A percentile compares a stretch with the other conserved stretches of the same genome.
phyloP scores from a whole-genome alignment of 2,888 invertebrate species.

The Entomobrya proxima region DNA sequence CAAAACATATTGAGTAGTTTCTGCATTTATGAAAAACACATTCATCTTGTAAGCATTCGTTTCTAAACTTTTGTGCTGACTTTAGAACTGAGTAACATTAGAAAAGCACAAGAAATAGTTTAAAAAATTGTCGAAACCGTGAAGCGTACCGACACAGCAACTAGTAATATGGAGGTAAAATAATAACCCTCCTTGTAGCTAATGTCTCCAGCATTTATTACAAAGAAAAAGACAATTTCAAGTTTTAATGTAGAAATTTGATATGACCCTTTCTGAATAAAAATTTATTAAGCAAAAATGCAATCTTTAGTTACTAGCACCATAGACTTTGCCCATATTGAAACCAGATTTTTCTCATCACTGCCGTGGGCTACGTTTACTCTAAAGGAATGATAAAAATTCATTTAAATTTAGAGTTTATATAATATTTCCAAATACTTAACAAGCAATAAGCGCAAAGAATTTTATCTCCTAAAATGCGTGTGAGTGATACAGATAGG shows the following conservation, averaged over 20 bases:
- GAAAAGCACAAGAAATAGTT: too few relatives aligned
- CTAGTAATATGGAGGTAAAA: too few relatives aligned
- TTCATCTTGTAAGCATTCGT: not conserved
- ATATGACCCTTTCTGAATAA: slow-evolving; percentile 17
- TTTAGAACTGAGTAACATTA: not conserved
- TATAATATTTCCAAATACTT: not conserved
- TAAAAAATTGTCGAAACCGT: too few relatives aligned
- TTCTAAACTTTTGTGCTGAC: not conserved
- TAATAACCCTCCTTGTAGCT: too few relatives aligned
- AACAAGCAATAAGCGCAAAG: not conserved
- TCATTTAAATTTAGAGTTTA: not conserved
- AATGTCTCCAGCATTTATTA: not conserved
- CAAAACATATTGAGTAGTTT: not conserved
- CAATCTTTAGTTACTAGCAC: slow-evolving; percentile 2
- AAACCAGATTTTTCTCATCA: slow-evolving; percentile 18
- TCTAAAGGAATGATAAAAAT: not conserved
- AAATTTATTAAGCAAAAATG: not conserved
- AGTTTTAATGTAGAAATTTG: not conserved
- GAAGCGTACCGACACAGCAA: too few relatives aligned
- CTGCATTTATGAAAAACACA: slow-evolving; percentile 37
- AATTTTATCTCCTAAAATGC: slow-evolving; percentile 20
- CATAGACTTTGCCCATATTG: too few relatives aligned
- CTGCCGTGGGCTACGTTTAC: slow-evolving; percentile 9
- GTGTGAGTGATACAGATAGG: slow-evolving; percentile 27
- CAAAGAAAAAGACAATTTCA: not conserved